phyloP scores from a whole-genome alignment of 1,140 invertebrate species.

The Neodiprion lecontei region DNA sequence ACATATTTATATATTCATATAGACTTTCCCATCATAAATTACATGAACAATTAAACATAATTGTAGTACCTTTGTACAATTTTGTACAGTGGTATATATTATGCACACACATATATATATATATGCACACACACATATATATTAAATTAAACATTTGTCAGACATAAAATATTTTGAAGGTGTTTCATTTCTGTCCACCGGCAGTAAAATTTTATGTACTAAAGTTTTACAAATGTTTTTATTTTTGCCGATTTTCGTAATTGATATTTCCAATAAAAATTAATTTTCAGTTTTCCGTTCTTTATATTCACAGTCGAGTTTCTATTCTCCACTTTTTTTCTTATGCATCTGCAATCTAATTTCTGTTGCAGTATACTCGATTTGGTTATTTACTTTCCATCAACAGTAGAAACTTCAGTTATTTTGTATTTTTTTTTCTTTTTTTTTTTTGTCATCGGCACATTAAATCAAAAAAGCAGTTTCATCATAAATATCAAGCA shows the following conservation, averaged over 20 bases:
- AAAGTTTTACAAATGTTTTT: no score
- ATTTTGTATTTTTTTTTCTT: neutral
- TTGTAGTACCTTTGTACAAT: neutral
- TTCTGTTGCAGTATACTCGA: neutral
- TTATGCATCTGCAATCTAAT: neutral
- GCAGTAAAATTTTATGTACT: neutral
- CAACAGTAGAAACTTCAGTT: neutral
- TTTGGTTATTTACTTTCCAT: neutral
- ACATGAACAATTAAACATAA: neutral
- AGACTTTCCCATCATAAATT: neutral
- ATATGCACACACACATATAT: neutral
- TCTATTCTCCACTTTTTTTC: neutral
- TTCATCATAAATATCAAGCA: conserved; percentile 50
- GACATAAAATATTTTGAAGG: conserved; percentile 3
- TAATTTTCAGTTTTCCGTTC: no score
- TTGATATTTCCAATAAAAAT: no score
- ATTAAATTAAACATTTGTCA: neutral
- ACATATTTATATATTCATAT: neutral
- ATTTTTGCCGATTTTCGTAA: no score
- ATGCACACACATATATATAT: neutral
- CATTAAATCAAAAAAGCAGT: conserved; percentile 21
- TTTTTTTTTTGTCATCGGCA: conserved; percentile 23
- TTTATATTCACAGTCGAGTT: neutral
- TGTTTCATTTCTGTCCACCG: neutral
- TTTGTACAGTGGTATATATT: conserved; percentile 3